Evolutionary conservation across 2,888 invertebrate genomes (phyloP).

Genomic region (Iphiclides podalirius): DNA sequence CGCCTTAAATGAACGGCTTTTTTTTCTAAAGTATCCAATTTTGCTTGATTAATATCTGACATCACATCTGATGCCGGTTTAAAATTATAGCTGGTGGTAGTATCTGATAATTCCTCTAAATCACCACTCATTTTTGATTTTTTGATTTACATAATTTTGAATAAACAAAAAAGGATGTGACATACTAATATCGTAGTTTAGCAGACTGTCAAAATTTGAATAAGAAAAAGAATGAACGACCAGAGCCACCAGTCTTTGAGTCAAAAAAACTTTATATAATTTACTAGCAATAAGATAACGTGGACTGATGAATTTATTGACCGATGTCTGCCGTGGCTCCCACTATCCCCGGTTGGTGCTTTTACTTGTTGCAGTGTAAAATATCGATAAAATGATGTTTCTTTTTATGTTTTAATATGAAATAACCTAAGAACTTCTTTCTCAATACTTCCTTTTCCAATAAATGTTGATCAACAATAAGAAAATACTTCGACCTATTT

Average conservation of each 20-base stretch:
- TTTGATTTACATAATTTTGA: constrained; percentile 48
- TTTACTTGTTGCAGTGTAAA: constrained; percentile 35
- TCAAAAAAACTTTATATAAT: too few species aligned
- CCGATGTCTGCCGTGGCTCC: constrained; percentile 80
- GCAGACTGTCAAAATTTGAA: constrained; percentile 21
- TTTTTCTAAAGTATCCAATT: constrained; percentile 67
- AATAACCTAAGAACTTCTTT: constrained; percentile 6
- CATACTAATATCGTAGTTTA: constrained; percentile 11
- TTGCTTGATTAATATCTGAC: constrained; percentile 63
- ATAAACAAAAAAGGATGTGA: constrained; percentile 32
- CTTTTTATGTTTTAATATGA: constrained; percentile 9
- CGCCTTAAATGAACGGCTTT: constrained; percentile 72
- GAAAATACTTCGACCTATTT: constrained; percentile 58
- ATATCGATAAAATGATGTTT: constrained; percentile 14
- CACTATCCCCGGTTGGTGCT: constrained; percentile 75
- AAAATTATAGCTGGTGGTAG: constrained; percentile 60
- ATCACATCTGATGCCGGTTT: constrained; percentile 56
- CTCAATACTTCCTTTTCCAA: neutral
- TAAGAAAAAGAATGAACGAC: constrained; percentile 18
- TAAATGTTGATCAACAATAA: constrained; percentile 8
- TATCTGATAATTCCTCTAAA: constrained; percentile 62
- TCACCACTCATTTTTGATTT: constrained; percentile 60
- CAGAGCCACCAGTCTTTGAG: too few species aligned
- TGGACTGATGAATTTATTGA: constrained; percentile 76
- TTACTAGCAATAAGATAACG: constrained; percentile 54